Conservation (phyloP, 2,888 invertebrate species). For the Buathra laborator region DNA sequence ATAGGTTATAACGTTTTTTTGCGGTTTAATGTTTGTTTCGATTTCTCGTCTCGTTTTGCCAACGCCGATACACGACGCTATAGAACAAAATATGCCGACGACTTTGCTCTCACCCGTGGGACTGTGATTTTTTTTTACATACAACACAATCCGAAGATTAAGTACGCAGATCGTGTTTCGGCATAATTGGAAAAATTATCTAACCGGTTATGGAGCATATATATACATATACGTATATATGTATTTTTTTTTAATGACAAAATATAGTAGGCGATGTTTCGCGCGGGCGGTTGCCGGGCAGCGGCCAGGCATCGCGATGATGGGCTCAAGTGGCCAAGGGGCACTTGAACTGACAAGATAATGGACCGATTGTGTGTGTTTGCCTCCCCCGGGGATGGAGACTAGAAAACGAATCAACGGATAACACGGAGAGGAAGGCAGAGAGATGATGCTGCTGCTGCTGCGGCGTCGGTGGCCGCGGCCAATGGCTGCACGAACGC, state of each 20-base stretch:
- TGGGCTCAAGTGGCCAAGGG: constrained; percentile 80
- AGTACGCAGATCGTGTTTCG: background rate
- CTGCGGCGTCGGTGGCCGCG: constrained; percentile 53
- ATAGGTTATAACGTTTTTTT: background rate
- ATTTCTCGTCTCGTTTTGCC: constrained; percentile 11
- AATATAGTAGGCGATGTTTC: constrained; percentile 27
- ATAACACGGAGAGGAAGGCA: constrained; percentile 58
- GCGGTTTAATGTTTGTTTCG: constrained; percentile 41
- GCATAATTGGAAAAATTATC: background rate
- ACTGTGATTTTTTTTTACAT: background rate
- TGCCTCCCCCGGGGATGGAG: constrained; percentile 60
- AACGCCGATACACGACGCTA: background rate
- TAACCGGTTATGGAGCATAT: background rate
- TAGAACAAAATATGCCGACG: background rate
- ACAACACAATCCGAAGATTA: background rate
- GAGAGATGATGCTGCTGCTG: constrained; percentile 50
- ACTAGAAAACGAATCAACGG: constrained; percentile 77
- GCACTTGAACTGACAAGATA: constrained; percentile 82
- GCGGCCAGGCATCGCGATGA: constrained; percentile 68
- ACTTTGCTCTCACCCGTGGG: background rate
- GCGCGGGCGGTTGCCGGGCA: constrained; percentile 44
- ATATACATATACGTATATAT: background rate
- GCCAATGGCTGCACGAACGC: constrained; percentile 71
- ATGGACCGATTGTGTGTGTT: constrained; percentile 78
- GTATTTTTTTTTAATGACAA: constrained; percentile 19